These are phyloP conservation scores for Drosophila antonietae DNA, from an alignment of 2,888 invertebrate species.

Conservation along the genomic window DNA sequence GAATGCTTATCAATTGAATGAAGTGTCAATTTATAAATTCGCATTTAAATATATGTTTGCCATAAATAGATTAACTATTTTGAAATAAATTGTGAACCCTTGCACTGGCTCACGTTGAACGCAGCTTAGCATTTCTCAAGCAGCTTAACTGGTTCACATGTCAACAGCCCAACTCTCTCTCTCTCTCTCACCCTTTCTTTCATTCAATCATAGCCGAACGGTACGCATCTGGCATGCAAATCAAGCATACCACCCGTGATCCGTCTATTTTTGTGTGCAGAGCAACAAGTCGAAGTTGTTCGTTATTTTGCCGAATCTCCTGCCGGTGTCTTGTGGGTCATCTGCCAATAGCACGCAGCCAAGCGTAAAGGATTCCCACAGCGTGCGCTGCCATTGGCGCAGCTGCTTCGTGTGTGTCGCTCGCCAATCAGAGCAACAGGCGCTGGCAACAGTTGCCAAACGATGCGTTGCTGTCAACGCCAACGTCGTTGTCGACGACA, in stretches of 20 bases:
- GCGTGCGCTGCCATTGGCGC: constrained; percentile 54
- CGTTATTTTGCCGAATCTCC: constrained; percentile 13
- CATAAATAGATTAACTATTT: constrained; percentile 38
- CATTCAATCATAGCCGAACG: not conserved
- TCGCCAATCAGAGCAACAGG: constrained; percentile 71
- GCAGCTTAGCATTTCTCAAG: constrained; percentile 8
- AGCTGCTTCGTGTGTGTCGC: constrained; percentile 17
- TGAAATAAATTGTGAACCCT: constrained; percentile 20
- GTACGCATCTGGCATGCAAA: constrained; percentile 29
- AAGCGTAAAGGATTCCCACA: constrained; percentile 59
- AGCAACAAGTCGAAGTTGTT: constrained; percentile 61
- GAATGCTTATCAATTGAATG: not conserved
- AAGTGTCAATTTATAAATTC: not conserved
- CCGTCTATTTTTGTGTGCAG: constrained; percentile 55
- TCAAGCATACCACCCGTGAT: constrained; percentile 68
- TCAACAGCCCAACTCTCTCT: not conserved
- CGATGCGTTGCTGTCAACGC: constrained; percentile 32
- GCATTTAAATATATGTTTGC: not conserved
- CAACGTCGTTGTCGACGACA: constrained; percentile 8
- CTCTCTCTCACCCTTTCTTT: not conserved
- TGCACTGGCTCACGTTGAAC: not conserved
- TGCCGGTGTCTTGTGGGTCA: constrained; percentile 7
- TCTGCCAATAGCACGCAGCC: constrained; percentile 55
- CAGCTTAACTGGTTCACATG: constrained; percentile 24
- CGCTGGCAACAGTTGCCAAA: constrained; percentile 44